Percentiles rank a stretch among this genome's conserved stretches.
These are phyloP conservation scores for Melieria crassipennis DNA, from an alignment of 2,888 invertebrate species.

Conservation along the genomic window DNA sequence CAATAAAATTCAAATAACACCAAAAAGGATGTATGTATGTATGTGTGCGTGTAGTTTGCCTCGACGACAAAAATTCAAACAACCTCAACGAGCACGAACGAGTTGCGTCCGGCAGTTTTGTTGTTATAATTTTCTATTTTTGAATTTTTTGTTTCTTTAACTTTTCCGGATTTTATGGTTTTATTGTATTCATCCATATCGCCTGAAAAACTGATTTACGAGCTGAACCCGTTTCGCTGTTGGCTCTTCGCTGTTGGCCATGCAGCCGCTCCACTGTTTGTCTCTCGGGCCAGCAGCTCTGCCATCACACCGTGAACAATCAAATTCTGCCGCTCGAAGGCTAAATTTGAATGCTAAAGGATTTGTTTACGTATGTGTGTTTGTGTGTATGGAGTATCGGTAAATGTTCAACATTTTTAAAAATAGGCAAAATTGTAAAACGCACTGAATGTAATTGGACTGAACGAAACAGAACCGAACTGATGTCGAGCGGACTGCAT, in stretches of 20 bases:
- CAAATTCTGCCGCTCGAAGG: constrained; percentile 34
- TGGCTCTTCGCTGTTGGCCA: too few relatives aligned
- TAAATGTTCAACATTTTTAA: too few relatives aligned
- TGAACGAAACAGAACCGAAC: too few relatives aligned
- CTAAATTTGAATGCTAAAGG: constrained; percentile 50
- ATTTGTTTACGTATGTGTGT: neutral
- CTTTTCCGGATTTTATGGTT: constrained; percentile 17
- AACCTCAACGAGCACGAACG: neutral
- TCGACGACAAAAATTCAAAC: neutral
- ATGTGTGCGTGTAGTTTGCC: too few relatives aligned
- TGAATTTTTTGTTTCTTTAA: neutral
- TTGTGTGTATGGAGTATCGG: neutral
- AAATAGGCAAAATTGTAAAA: too few relatives aligned
- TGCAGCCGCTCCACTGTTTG: neutral
- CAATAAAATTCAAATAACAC: constrained; percentile 20
- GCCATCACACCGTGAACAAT: constrained; percentile 32
- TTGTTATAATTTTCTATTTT: neutral
- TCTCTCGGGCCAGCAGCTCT: neutral
- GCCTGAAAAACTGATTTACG: constrained; percentile 26
- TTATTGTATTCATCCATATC: constrained; percentile 24
- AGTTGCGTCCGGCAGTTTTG: neutral
- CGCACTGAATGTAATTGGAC: too few relatives aligned
- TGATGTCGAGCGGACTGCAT: too few relatives aligned
- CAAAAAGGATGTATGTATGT: neutral
- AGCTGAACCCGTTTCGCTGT: constrained; percentile 15